These are phyloP conservation scores for Julus scanicus DNA, from an alignment of 2,888 invertebrate genomes.

Conservation along the genomic window DNA sequence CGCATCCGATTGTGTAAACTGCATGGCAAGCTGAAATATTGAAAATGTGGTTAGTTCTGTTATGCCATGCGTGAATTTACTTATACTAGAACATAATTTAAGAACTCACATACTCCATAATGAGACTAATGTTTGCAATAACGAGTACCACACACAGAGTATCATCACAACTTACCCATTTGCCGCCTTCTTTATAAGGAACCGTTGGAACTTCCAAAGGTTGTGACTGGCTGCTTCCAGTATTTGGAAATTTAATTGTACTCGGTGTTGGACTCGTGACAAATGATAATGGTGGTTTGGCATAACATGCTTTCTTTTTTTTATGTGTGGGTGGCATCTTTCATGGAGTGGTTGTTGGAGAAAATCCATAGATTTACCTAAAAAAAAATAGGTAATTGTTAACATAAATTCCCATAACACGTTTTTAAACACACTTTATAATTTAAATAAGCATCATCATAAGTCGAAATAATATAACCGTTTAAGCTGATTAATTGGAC, in stretches of 20 bases:
- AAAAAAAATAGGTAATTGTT: not conserved
- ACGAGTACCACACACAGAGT: not conserved
- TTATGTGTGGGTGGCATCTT: not conserved
- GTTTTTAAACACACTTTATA: not conserved
- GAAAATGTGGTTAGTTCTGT: no score
- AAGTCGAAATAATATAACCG: no score
- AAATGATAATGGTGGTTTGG: not conserved
- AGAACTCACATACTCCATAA: no score
- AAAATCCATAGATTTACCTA: not conserved
- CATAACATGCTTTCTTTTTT: not conserved
- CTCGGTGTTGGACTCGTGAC: not conserved
- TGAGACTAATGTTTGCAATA: no score
- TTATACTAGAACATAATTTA: no score
- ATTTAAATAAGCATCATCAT: no score
- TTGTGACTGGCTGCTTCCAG: not conserved
- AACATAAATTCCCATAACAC: not conserved
- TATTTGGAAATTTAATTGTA: not conserved
- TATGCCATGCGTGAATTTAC: no score
- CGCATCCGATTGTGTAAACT: not conserved
- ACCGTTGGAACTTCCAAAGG: constrained; percentile 41
- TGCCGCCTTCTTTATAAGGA: not conserved
- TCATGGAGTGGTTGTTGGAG: not conserved
- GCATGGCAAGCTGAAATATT: not conserved
- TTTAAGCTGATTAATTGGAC: no score
- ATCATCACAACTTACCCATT: constrained; percentile 6